Base-by-base conservation (phyloP, 2,888 invertebrate genomes). In the Alsophila aescularia region DNA sequence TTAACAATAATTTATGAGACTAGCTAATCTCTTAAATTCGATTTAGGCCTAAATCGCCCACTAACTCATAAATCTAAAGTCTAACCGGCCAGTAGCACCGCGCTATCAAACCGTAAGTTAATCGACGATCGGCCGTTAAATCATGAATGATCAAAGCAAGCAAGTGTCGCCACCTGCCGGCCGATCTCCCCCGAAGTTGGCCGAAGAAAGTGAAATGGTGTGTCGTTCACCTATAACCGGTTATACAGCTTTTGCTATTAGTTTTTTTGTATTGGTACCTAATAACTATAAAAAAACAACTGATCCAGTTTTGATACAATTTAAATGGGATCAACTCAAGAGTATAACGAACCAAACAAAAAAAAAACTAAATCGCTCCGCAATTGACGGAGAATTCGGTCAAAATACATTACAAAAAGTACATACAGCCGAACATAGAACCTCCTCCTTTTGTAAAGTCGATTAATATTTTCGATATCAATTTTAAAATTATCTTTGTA, bases 151-250 rank as follows among this genome's bases (percentile, higher is more conserved):
- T 43, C n/a, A n/a, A n/a, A n/a, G n/a, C n/a, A n/a, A n/a, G 40
- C 47, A 80, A 81, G 81, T 83, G 83, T 77, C 81, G 83, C 85
- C 87, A 81, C 77, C 83, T 83, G 71, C 73, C 34, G 48, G n/a
- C 29, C 9, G 21, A 42, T 37, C 29, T 14, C 16, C 29, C 12
- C 45, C 41, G 41, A 53, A 44, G 57, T 32, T 45, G 63, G 57
- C 47, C 43, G 70, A 71, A 67, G 84, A 88, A 87, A 89, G 87
- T 87, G 85, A 87, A 87, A 82, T 72, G 73, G 70, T 72, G 73
- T 74, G 85, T 83, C 85, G 72, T 85, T 85, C 79, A 85, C 83
- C 85, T 73, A 64, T 69, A 72, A 71, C 66, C 60, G 67, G 66
- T 64, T 51, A 5, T 2, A 8, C 8, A 60, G 56, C 49, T 53